A percentile compares a stretch with the other conserved stretches of the same genome.
Evolutionary conservation across 2,888 invertebrate genomes (phyloP).

Genomic region (Entomobrya proxima): DNA sequence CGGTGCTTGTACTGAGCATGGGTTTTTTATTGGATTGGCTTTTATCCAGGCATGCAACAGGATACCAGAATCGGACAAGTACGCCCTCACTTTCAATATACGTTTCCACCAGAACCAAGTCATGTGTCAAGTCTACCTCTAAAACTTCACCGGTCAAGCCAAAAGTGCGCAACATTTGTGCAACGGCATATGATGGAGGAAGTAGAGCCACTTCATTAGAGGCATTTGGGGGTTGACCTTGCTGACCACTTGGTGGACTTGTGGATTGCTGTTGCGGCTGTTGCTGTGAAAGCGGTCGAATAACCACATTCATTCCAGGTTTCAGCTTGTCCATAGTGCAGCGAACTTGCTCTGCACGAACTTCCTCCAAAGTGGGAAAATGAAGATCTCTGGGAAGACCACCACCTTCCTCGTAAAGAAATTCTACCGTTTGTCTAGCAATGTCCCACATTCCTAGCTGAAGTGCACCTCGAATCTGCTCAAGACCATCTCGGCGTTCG

Average conservation of each 20-base stretch:
- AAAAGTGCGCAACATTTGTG: conserved; percentile 77
- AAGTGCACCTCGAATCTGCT: conserved; percentile 78
- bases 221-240: not conserved
- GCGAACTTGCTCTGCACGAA: conserved; percentile 77
- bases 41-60: conserved; percentile 77
- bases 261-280: conserved; percentile 50
- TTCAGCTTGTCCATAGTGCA: conserved; percentile 77
- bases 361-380: conserved; percentile 78
- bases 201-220: not conserved
- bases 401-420: conserved; percentile 78
- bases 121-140: conserved; percentile 77
- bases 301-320: conserved; percentile 77
- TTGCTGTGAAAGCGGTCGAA: conserved; percentile 75
- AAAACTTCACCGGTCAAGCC: conserved; percentile 77
- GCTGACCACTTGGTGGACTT: not conserved
- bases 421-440: conserved; percentile 78
- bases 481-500: conserved; percentile 78
- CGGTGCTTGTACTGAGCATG: conserved; percentile 41
- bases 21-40: conserved; percentile 75
- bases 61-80: conserved; percentile 78
- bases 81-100: conserved; percentile 78
- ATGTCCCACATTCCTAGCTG: conserved; percentile 78
- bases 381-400: conserved; percentile 78
- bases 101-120: conserved; percentile 78
- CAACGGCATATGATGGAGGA: conserved; percentile 77